These are phyloP conservation scores for Caracal caracal DNA, from an alignment of 2,113 vertebrate genomes.

Conservation along the genomic window DNA sequence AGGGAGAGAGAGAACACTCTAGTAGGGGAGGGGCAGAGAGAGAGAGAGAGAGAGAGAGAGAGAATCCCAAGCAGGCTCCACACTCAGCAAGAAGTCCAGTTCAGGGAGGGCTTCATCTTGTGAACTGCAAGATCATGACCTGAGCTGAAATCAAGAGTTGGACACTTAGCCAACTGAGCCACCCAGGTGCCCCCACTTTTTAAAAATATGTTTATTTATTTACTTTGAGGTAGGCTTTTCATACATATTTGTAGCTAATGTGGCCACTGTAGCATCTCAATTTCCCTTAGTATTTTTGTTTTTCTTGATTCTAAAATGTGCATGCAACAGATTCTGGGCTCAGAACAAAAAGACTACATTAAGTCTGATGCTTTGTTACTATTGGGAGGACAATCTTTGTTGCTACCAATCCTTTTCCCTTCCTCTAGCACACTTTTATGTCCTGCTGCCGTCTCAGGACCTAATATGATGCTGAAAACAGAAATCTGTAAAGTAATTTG, in stretches of 20 bases:
- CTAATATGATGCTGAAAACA: background rate
- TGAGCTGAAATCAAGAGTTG: too few species aligned
- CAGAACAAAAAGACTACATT: background rate
- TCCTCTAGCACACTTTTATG: background rate
- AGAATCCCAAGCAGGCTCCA: too few species aligned
- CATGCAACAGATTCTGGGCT: background rate
- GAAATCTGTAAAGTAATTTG: background rate
- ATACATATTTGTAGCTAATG: background rate
- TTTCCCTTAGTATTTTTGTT: background rate
- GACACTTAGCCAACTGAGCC: too few species aligned
- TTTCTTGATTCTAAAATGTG: background rate
- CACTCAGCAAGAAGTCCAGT: too few species aligned
- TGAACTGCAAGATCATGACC: too few species aligned
- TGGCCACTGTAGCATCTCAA: background rate
- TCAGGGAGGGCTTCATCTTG: too few species aligned
- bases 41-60: too few species aligned
- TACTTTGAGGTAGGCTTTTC: background rate
- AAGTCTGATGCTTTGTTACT: background rate
- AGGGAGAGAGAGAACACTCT: too few species aligned
- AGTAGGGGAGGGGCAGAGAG: too few species aligned
- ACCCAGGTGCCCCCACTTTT: too few species aligned
- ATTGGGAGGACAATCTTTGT: background rate
- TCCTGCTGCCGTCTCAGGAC: background rate
- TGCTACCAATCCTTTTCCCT: background rate
- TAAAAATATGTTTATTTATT: too few species aligned